Evolutionary conservation across 2,797 vertebrate genomes (phyloP).

Genomic region (Artibeus jamaicensis): DNA sequence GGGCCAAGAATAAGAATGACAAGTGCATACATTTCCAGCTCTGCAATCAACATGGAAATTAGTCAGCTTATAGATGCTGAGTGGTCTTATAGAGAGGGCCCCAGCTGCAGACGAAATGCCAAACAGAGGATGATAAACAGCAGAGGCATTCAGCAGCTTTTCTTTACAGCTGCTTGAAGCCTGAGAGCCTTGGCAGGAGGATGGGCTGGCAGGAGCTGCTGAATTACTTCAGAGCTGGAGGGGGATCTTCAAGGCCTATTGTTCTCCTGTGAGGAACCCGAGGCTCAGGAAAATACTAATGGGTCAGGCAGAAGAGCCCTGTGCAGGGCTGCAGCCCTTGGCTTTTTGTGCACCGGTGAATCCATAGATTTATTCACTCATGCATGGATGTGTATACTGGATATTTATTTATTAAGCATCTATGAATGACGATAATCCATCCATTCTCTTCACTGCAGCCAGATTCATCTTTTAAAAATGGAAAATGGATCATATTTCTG

Average conservation of each 20-base stretch:
- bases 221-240: slow-evolving; percentile 41
- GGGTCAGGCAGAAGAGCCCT: not conserved
- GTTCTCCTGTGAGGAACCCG: not conserved
- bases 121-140: slow-evolving; percentile 68
- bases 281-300: not conserved
- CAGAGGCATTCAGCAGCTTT: slow-evolving; percentile 58
- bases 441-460: not conserved
- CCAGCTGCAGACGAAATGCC: slow-evolving; percentile 78
- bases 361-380: not conserved
- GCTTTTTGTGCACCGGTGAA: not conserved
- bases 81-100: slow-evolving; percentile 69
- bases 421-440: not conserved
- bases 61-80: slow-evolving; percentile 72
- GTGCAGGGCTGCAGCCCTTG: not conserved
- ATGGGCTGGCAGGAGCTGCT: not conserved
- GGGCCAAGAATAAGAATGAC: slow-evolving; percentile 74
- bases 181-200: not conserved
- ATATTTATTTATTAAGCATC: not conserved
- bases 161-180: slow-evolving; percentile 48
- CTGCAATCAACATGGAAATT: slow-evolving; percentile 72
- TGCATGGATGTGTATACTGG: not conserved
- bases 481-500: not conserved
- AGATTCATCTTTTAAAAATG: not conserved
- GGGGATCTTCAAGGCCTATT: not conserved
- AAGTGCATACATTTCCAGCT: slow-evolving; percentile 69